Evolutionary conservation across 2,888 invertebrate genomes (phyloP), one percentile per base, ranked within the genome.

Genomic region (Oscheius sp.): DNA sequence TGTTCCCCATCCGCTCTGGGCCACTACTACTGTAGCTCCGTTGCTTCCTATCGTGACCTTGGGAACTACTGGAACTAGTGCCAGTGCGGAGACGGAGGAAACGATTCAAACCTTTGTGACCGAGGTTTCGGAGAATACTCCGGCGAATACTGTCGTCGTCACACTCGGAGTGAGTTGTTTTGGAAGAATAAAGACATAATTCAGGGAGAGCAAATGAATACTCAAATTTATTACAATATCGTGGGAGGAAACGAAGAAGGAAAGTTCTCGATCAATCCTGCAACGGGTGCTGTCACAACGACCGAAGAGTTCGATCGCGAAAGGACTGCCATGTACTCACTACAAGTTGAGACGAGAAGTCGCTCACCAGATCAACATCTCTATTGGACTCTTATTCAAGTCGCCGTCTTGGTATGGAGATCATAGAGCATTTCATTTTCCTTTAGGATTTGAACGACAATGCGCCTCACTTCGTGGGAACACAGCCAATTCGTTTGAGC

Each of bases 361-460:
- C 63, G 73, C 0, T 46, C 58, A 10, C 75, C 80, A 0, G 78
- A 81, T 52, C 81, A 81, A 63, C 79, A 82, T 50, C 69, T 84
- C 17, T 82, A 83, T 65, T 83, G 83, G 81, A 83, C 82, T 12
- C 91, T 93, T 77, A 90, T 95, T 53, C 91, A 94, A 86, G 92
- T 96, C 58, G 93, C 94, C 89, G 94, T 96, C 64, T 74, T 79
- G 65, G 79, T 80, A 53, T 65, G 68, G 53, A n/a, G n/a, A n/a
- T n/a, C n/a, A n/a, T n/a, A n/a, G n/a, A n/a, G 10, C 33, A 17
- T 17, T 12, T 27, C 31, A 3, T 15, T 23, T 29, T 17, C 17
- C 45, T 70, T 12, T 89, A 95, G 84, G 97, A 97, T 88, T 95
- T 94, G 87, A 97, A 97, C 87, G 97, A 97, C 88, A 96, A 96